Evolutionary conservation across 2,888 invertebrate genomes (phyloP).

Genomic region (Chalcosyrphus nemorum): DNA sequence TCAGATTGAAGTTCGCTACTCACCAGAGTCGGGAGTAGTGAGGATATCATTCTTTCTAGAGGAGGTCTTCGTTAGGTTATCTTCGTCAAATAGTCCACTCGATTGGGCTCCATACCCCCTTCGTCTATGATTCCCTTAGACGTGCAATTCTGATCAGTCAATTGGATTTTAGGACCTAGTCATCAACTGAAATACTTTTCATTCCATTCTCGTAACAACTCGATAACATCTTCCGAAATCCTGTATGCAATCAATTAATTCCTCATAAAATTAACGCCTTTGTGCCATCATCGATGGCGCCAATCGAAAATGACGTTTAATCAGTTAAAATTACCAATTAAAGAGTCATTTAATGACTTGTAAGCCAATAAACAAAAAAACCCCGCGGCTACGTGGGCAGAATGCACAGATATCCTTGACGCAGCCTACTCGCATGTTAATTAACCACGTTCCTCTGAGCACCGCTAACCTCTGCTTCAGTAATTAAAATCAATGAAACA

Average conservation of each 20-base stretch:
- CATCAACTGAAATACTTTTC: background rate
- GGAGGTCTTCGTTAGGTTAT: too few relatives aligned
- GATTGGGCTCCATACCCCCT: too few relatives aligned
- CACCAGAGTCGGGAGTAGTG: too few relatives aligned
- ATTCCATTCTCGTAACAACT: constrained; percentile 34
- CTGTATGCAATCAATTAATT: constrained; percentile 1
- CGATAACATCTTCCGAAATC: constrained; percentile 51
- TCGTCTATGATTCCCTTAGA: too few relatives aligned
- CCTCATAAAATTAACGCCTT: constrained; percentile 47
- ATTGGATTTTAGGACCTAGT: too few relatives aligned
- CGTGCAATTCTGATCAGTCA: too few relatives aligned
- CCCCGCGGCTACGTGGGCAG: constrained; percentile 58
- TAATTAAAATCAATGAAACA: constrained; percentile 46
- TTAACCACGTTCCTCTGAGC: constrained; percentile 35
- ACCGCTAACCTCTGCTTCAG: constrained; percentile 4
- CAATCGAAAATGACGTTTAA: constrained; percentile 39
- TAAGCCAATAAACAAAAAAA: constrained; percentile 61
- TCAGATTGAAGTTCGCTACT: too few relatives aligned
- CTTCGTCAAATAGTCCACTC: too few relatives aligned
- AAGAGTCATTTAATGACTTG: constrained; percentile 62
- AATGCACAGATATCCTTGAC: constrained; percentile 34
- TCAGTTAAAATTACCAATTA: constrained; percentile 65
- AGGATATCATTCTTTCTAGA: too few relatives aligned
- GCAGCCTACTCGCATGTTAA: constrained; percentile 43
- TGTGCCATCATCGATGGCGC: constrained; percentile 47